These are phyloP conservation scores for Spinus pinus DNA, from an alignment of 2,797 vertebrate genomes.

Conservation along the genomic window DNA sequence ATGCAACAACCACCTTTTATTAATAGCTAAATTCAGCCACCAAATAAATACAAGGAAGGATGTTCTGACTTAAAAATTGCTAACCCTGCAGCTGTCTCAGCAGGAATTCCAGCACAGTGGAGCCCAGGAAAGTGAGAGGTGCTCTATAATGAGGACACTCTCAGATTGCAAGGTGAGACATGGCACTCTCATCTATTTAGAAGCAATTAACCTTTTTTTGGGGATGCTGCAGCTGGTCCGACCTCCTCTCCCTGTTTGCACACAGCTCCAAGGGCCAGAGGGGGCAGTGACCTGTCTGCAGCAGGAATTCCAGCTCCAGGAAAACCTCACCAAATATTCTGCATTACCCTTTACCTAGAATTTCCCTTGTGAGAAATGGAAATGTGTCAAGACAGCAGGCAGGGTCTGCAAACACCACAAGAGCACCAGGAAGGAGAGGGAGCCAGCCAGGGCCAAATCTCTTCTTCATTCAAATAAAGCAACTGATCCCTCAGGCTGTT, in stretches of 20 bases:
- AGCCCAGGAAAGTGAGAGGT: not conserved
- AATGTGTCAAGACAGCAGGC: not conserved
- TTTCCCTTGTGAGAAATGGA: not conserved
- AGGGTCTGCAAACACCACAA: not conserved
- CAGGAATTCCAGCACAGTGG: not conserved
- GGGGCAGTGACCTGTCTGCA: not conserved
- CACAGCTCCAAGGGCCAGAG: not conserved
- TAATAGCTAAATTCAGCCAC: not conserved
- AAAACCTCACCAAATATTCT: not conserved
- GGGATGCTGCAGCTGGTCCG: not conserved
- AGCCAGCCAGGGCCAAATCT: not conserved
- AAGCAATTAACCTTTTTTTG: constrained; percentile 23
- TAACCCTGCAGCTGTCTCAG: not conserved
- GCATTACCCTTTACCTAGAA: not conserved
- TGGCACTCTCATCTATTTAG: not conserved
- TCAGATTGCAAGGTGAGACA: not conserved
- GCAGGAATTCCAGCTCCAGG: not conserved
- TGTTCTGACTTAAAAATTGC: not conserved
- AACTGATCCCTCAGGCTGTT: not conserved
- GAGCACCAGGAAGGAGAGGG: not conserved
- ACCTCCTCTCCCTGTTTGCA: not conserved
- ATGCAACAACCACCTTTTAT: not conserved
- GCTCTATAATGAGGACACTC: not conserved
- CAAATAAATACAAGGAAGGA: not conserved
- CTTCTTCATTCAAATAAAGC: not conserved